Evolutionary conservation across 1,140 invertebrate species (phyloP), one percentile per base, ranked within the genome.

Genomic region (Lethocerus indicus): DNA sequence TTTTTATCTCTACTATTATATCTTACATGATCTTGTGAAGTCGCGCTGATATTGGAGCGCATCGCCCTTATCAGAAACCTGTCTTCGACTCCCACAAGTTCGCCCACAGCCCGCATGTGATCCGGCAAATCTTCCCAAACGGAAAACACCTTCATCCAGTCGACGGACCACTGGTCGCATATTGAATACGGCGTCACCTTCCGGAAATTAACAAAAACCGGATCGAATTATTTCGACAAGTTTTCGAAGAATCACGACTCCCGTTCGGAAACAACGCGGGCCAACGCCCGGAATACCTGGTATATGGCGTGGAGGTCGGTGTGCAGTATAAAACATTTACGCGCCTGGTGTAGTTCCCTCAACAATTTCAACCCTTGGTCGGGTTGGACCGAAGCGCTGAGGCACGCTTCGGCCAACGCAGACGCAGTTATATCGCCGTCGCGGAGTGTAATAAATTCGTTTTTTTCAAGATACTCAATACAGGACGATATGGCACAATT

Each of bases 271-370:
- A 12, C n/a, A 16, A 44, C 2, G 2, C 2, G 2, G 7, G 20
- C 14, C 20, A 36, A 36, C n/a, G 20, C 7, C 20, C 3, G 20
- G 37, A 20, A 35, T 56, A 92, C 87, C 57, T 93, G 68, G 67
- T 97, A 98, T 41, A 98, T 76, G 27, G 97, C 74, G 66, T 98
- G 95, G 0, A 98, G 70, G 61, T 98, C 93, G 56, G 82, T 89
- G 60, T 96, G 90, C 7, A 98, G 67, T 0, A 92, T 89, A 63
- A 98, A 85, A 59, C 82, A 86, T 58, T 81, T 78, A 36, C 90
- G 69, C 0, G 93, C 90, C 65, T 81, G 84, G 61, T 91, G 78
- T n/a, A 98, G 62, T 64, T 97, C 93, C 57, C 78, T 76, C 60
- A 96, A 88, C 18, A 97, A 71, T 26, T 78, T 71, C 3, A 95